phyloP scores from a whole-genome alignment of 2,797 vertebrate genomes.

The Pristis pectinata region DNA sequence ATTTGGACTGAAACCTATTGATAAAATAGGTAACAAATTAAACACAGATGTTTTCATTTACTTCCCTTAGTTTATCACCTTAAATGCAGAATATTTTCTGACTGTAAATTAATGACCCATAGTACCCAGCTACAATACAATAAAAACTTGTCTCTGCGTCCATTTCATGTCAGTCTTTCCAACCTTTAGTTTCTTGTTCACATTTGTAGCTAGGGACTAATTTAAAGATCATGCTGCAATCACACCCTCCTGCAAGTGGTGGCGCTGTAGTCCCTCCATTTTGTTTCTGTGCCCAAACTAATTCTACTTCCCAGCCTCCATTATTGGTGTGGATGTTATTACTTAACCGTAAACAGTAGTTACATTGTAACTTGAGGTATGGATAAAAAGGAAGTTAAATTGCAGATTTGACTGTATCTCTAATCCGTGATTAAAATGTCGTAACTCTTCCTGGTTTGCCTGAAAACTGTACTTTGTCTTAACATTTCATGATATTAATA shows the following conservation, averaged over 20 bases:
- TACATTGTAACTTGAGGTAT: not conserved
- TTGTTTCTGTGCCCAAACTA: not conserved
- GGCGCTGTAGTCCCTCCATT: not conserved
- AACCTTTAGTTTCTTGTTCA: not conserved
- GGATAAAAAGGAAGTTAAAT: not conserved
- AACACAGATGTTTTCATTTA: not conserved
- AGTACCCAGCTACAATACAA: not conserved
- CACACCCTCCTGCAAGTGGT: not conserved
- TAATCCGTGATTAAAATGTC: not conserved
- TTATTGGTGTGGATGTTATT: not conserved
- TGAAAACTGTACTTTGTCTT: not conserved
- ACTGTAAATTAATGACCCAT: too few relatives aligned
- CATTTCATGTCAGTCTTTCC: not conserved
- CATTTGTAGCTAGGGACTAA: not conserved
- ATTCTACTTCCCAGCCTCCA: not conserved
- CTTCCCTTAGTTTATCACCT: not conserved
- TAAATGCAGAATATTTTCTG: not conserved
- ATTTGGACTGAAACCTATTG: conserved; percentile 24
- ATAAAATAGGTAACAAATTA: not conserved
- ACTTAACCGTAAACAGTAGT: not conserved
- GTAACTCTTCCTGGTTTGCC: not conserved
- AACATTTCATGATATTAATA: not conserved
- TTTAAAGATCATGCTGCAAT: not conserved
- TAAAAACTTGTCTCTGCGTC: not conserved
- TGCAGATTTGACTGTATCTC: not conserved